Evolutionary conservation across 2,888 invertebrate genomes (phyloP), one percentile per base, ranked within the genome.

Genomic region (Alviniconcha strummeri): DNA sequence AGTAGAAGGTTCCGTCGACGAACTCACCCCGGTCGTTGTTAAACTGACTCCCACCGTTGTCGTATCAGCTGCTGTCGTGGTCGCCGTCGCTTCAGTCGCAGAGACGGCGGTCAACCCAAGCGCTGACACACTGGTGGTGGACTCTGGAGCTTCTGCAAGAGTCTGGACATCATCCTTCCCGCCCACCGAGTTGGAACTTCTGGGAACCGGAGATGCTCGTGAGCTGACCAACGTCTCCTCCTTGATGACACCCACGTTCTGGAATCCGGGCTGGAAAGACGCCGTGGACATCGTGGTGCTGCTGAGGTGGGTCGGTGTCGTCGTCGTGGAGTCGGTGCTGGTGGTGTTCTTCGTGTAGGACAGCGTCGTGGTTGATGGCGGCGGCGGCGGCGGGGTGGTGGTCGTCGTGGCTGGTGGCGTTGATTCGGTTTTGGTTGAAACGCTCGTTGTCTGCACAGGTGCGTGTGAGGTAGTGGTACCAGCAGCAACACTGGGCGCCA

Each of bases 211-310:
- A 0, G 81, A 81, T 0, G 81, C 81, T 15, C 74, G 56, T 8
- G 81, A 81, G 75, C 64, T 81, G 54, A 81, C 60, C n/a, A 81
- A 5, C 36, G 57, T 60, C 36, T 57, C 60, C 55, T 75, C 81
- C 11, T 15, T 74, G 75, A 74, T 64, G 19, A 76, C n/a, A 0
- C 74, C 81, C 3, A 64, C 13, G 64, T 60, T 75, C 54, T 52
- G 78, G 55, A 55, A 75, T 4, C 72, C 52, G 1, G 75, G 19
- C 54, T 11, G 55, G 8, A 54, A 54, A 55, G 55, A 75, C 55
- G 1, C 54, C 13, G 72, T 72, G 52, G 72, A 52, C 54, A 54
- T 75, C 15, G 75, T 75, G 55, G 17, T 17, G 52, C n/a, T 69
- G 17, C n/a, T 5, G 72, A 52, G 72, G 72, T 36, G 19, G 7